These are phyloP conservation scores for Coenobita brevimanus DNA, from an alignment of 1,140 invertebrate species.

Conservation along the genomic window DNA sequence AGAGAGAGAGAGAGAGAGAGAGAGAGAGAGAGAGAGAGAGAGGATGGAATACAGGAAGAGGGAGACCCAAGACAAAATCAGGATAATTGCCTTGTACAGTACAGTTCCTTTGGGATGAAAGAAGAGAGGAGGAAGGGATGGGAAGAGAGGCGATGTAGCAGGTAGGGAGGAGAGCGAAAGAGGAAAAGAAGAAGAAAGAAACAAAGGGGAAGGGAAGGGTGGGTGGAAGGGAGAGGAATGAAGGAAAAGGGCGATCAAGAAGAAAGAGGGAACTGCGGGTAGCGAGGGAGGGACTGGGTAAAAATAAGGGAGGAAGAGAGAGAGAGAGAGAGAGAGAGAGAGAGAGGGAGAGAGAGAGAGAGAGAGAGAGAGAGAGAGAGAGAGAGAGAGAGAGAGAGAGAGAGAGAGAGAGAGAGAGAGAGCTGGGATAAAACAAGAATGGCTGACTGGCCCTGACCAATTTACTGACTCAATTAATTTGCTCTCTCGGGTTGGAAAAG, in stretches of 20 bases:
- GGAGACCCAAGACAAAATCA: background rate
- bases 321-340: background rate
- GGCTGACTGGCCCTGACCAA: background rate
- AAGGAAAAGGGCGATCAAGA: background rate
- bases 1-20: conserved; percentile 39
- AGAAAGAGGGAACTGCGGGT: background rate
- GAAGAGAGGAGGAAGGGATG: background rate
- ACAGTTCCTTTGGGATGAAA: background rate
- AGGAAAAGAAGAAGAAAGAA: too few species aligned
- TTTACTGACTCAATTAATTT: background rate
- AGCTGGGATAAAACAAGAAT: too few species aligned
- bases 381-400: conserved; percentile 1
- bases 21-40: conserved; percentile 30
- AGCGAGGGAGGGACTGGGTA: background rate
- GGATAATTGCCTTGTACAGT: background rate
- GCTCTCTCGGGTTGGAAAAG: background rate
- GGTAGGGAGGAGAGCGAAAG: too few species aligned
- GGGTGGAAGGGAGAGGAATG: background rate
- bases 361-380: conserved; percentile 1
- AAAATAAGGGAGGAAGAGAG: too few species aligned
- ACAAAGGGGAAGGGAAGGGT: background rate
- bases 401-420: conserved; percentile 1
- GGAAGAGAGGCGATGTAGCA: too few species aligned
- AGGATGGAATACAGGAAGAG: background rate
- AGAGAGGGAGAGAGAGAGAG: conserved; percentile 1